Base-by-base conservation (phyloP, 37 sponge, comb jelly and placozoan genomes). In the Spongilla lacustris region DNA sequence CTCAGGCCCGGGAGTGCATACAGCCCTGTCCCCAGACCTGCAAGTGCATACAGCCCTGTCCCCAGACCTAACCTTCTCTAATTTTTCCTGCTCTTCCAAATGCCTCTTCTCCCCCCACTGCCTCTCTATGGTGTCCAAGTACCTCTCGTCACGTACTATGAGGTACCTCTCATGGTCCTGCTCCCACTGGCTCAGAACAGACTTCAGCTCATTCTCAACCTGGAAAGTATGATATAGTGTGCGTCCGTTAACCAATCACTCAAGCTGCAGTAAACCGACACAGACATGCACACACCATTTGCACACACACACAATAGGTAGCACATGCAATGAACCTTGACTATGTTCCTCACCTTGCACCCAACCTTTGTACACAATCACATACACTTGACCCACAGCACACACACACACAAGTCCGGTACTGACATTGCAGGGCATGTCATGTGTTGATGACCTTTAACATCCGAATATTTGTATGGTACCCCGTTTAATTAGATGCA, bases 171-270 rank as follows among this genome's bases (percentile, higher is more conserved):
- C 86, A 67, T 86, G 73, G 74, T 85, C 86, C 31, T 79, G 81
- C 69, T 94, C 95, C 95, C 95, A 94, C 50, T 85, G 76, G 36
- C 27, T 25, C 79, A 91, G 68, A 46, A 80, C 83, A 19, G 24
- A 29, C 66, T 72, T 58, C 81, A 94, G 71, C 68, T 88, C 86
- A 74, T 81, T 79, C 77, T 94, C 95, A 17, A 87, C 79, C 87
- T 87, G 12, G 0, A 68, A 1, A 50, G 77, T 10, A 73, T 1
- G 14, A 30, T 19, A 32, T 21, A 6, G 3, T 9, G 6, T 41
- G 6, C 41, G 6, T 41, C 41, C 41, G 6, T 41, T 41, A 41
- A 6, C 6, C 41, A 3, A 41, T 41, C 41, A 41, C 41, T 41
- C 6, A 41, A 9, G 41, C 41, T 9, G 41, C 41, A 41, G 6